Evolutionary conservation across 35 echinoderm and acorn worm genomes (phyloP).

Genomic region (Apostichopus californicus): DNA sequence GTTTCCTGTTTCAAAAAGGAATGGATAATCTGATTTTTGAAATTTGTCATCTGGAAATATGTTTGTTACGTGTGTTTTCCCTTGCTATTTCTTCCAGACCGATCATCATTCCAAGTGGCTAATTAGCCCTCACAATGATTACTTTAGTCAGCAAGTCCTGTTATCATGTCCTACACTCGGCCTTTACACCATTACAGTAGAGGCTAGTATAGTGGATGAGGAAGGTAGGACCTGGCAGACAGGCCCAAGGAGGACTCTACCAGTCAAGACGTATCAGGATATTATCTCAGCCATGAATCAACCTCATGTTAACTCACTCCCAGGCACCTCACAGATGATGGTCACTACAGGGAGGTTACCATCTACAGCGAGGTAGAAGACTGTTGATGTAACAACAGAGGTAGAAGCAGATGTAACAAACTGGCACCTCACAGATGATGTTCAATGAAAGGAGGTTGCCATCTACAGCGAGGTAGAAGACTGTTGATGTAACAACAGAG

Average conservation of each 20-base stretch:
- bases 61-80: no score
- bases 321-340: background rate
- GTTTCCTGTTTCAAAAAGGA: no score
- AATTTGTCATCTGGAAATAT: no score
- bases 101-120: slow-evolving; percentile 65
- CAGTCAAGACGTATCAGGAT: slow-evolving; percentile 88
- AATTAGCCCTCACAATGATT: slow-evolving; percentile 91
- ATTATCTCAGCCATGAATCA: slow-evolving; percentile 17
- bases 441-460: no score
- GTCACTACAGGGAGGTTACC: background rate
- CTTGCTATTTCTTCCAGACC: background rate
- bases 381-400: no score
- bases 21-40: no score
- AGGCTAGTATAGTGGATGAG: slow-evolving; percentile 86
- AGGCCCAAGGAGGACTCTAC: slow-evolving; percentile 75
- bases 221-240: slow-evolving; percentile 84
- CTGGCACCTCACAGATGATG: no score
- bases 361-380: slow-evolving; percentile 6
- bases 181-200: slow-evolving; percentile 80
- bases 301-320: slow-evolving; percentile 9
- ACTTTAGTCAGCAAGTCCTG: slow-evolving; percentile 94
- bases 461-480: no score
- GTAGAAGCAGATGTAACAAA: no score
- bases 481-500: no score
- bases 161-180: slow-evolving; percentile 70